These are phyloP conservation scores for Neolamprologus devosi DNA, from an alignment of 2,113 vertebrate species.

Conservation along the genomic window DNA sequence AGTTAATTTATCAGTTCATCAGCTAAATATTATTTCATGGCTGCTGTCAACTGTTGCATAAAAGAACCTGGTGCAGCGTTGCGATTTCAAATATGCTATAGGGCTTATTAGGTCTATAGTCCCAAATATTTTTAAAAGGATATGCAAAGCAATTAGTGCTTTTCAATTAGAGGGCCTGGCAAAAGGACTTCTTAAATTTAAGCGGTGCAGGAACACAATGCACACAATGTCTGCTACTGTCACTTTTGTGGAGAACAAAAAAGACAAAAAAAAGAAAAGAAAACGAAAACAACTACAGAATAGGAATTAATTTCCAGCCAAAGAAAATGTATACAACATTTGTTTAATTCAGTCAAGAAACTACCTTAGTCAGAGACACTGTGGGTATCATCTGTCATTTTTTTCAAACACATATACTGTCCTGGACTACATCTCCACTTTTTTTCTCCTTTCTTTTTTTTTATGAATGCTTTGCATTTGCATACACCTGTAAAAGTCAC, in stretches of 20 bases:
- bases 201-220: background rate
- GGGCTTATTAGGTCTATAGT: background rate
- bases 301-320: conserved; percentile 40
- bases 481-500: background rate
- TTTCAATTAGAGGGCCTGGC: background rate
- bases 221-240: background rate
- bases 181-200: background rate
- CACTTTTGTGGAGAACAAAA: background rate
- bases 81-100: background rate
- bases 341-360: conserved; percentile 50
- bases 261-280: background rate
- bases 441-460: background rate
- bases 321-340: conserved; percentile 44
- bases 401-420: background rate
- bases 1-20: background rate
- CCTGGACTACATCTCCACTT: background rate
- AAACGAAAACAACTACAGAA: background rate
- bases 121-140: background rate
- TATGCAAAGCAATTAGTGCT: background rate
- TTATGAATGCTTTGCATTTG: background rate
- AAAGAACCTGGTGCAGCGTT: background rate
- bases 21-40: background rate
- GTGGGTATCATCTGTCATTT: conserved; percentile 47
- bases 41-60: background rate
- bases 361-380: conserved; percentile 55